Conservation (phyloP, 2,888 invertebrate genomes). For the Siphlonurus alternatus region DNA sequence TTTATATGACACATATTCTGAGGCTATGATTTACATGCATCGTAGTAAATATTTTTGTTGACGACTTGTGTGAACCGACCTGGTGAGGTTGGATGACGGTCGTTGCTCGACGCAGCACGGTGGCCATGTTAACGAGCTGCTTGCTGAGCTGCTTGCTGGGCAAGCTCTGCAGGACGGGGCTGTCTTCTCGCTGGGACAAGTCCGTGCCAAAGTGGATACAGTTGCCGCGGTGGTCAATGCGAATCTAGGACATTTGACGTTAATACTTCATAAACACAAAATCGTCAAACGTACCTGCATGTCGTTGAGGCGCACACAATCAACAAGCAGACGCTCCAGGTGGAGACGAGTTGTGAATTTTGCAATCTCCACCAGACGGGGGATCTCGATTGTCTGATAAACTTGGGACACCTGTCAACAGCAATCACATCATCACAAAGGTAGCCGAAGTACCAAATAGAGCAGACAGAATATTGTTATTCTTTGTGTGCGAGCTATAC, state of each 20-base stretch:
- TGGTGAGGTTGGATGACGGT: conserved; percentile 65
- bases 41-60: no score
- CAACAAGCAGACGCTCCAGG: conserved; percentile 82
- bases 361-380: conserved; percentile 65
- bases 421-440: conserved; percentile 15
- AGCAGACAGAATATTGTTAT: background rate
- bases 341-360: conserved; percentile 77
- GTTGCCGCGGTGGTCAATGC: conserved; percentile 40
- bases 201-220: conserved; percentile 93
- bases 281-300: conserved; percentile 58
- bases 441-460: background rate
- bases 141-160: conserved; percentile 87
- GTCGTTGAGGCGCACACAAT: conserved; percentile 87
- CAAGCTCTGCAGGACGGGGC: conserved; percentile 82
- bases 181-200: conserved; percentile 81
- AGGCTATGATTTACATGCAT: background rate
- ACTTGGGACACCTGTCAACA: conserved; percentile 66
- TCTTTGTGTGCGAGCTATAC: no score
- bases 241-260: conserved; percentile 22
- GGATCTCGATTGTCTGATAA: conserved; percentile 85
- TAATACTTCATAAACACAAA: background rate
- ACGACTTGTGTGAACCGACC: conserved; percentile 22
- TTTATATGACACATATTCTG: no score
- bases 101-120: conserved; percentile 65
- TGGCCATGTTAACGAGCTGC: conserved; percentile 78